phyloP scores from a whole-genome alignment of 2,113 vertebrate species.

The Pica pica region DNA sequence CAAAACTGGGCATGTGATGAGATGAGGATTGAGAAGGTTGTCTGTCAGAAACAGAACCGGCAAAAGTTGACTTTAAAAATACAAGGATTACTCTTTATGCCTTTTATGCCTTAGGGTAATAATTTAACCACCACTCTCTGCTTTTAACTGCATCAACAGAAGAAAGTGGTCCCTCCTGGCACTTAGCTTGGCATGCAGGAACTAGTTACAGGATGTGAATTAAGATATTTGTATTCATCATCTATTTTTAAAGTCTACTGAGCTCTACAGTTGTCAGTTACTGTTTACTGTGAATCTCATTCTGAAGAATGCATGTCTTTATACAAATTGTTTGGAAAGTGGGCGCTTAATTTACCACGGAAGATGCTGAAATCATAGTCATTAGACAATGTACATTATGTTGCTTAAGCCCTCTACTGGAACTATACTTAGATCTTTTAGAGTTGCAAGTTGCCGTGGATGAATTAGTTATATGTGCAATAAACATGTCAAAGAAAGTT shows the following conservation, averaged over 20 bases:
- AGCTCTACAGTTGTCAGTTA: neutral
- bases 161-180: neutral
- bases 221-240: neutral
- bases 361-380: neutral
- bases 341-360: accelerated
- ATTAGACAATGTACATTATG: neutral
- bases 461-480: neutral
- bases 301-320: neutral
- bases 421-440: neutral
- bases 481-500: neutral
- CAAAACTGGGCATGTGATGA: neutral
- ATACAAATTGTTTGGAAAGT: neutral
- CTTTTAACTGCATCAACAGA: neutral
- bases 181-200: neutral
- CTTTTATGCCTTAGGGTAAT: neutral
- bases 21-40: neutral
- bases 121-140: neutral
- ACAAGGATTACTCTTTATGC: neutral
- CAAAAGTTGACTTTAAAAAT: neutral
- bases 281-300: neutral
- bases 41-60: neutral
- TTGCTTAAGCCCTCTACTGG: neutral
- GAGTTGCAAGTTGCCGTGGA: neutral
- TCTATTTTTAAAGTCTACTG: neutral
- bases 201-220: neutral